phyloP scores from a whole-genome alignment of 2,888 invertebrate species.

The Lycocerus yunnanus region DNA sequence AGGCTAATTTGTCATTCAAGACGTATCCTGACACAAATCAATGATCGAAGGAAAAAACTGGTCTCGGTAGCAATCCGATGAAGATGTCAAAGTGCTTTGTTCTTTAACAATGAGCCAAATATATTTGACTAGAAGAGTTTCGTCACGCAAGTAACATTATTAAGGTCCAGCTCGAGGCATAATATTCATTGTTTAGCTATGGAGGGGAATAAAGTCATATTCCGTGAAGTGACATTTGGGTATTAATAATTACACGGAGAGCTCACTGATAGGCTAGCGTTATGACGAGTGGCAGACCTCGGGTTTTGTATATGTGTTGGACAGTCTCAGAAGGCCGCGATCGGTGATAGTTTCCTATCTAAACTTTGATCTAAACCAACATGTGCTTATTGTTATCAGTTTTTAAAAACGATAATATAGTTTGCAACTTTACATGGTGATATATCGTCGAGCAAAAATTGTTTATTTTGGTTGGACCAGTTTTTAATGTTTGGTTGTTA shows the following conservation, averaged over 20 bases:
- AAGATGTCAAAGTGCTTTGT: constrained; percentile 46
- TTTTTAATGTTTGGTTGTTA: constrained; percentile 14
- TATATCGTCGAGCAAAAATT: neutral
- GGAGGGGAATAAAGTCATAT: constrained; percentile 43
- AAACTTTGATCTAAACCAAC: constrained; percentile 23
- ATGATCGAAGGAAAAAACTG: constrained; percentile 46
- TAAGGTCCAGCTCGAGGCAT: constrained; percentile 33
- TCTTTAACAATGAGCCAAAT: constrained; percentile 27
- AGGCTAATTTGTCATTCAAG: constrained; percentile 47
- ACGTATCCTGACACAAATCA: constrained; percentile 43
- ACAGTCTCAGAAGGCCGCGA: constrained; percentile 44
- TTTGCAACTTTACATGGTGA: neutral
- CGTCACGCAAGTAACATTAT: constrained; percentile 41
- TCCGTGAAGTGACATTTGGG: constrained; percentile 46
- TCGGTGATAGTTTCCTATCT: constrained; percentile 45
- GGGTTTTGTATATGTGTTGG: constrained; percentile 42
- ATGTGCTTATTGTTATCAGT: neutral
- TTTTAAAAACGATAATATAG: neutral
- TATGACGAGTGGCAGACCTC: constrained; percentile 45
- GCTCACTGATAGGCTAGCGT: constrained; percentile 38
- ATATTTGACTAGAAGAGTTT: constrained; percentile 34
- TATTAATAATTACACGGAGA: constrained; percentile 43
- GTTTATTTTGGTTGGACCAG: constrained; percentile 23
- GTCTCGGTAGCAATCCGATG: constrained; percentile 44
- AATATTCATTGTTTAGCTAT: constrained; percentile 36